Conservation (phyloP, 2,888 invertebrate species). For the Lasioglossum figueresi region DNA sequence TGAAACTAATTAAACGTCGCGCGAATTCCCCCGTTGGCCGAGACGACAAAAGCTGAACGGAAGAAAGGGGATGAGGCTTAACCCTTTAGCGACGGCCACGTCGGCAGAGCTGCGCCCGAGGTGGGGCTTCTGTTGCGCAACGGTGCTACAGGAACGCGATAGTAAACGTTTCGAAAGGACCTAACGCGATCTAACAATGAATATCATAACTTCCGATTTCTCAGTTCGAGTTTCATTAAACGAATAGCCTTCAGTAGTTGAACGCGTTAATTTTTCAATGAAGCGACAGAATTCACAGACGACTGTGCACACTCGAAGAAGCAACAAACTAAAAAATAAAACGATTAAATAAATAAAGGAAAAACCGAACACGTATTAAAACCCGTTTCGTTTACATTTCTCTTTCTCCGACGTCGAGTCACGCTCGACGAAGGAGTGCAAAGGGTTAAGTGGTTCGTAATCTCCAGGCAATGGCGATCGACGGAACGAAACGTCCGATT, state of each 20-base stretch:
- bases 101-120: background rate
- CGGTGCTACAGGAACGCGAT: background rate
- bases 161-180: background rate
- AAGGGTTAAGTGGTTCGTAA: conserved; percentile 16
- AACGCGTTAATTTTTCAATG: background rate
- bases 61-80: background rate
- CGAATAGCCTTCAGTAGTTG: no score
- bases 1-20: conserved; percentile 45
- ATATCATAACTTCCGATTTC: no score
- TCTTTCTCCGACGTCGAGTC: no score
- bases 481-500: conserved; percentile 57
- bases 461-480: conserved; percentile 34
- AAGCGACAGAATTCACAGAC: background rate
- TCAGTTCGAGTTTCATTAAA: no score
- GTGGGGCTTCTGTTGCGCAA: background rate
- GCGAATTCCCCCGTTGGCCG: background rate
- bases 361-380: no score
- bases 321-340: no score
- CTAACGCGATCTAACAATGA: no score
- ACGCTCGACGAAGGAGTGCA: no score
- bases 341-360: no score
- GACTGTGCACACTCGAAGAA: background rate
- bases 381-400: no score
- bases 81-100: background rate
- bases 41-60: background rate